phyloP scores from a whole-genome alignment of 2,797 vertebrate genomes.

The Melanotaenia parkinsoni region DNA sequence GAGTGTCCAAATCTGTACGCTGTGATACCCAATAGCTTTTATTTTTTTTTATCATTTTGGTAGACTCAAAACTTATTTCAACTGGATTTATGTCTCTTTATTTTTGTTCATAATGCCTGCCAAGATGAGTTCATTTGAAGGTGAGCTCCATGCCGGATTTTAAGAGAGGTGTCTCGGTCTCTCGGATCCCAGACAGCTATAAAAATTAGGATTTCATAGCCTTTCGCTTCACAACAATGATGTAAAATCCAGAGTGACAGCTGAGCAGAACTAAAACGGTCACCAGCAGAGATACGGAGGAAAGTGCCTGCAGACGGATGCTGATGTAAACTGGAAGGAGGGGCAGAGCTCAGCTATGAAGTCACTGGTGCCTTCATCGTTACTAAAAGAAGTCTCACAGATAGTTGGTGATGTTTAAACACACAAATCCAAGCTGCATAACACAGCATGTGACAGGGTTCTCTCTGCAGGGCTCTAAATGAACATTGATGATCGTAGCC shows the following conservation, averaged over 20 bases:
- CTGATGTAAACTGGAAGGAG: no score
- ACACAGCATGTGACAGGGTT: no score
- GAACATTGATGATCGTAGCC: no score
- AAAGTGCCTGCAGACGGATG: no score
- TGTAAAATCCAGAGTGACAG: neutral
- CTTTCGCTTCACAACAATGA: neutral
- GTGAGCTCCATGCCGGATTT: neutral
- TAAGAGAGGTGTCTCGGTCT: neutral
- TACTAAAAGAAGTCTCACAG: no score
- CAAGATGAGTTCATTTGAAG: neutral
- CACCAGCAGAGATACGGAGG: no score
- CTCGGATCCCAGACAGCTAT: neutral
- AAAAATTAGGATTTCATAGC: neutral
- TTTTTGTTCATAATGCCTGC: neutral
- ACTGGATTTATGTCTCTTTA: neutral
- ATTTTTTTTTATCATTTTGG: neutral
- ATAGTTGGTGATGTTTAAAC: no score
- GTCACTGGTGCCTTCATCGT: no score
- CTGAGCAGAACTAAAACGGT: no score
- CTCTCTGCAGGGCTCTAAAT: no score
- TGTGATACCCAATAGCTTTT: neutral
- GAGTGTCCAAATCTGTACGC: neutral
- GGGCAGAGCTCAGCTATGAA: no score
- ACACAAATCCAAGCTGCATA: no score
- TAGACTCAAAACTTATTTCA: neutral